Percentiles rank a stretch among this genome's conserved stretches.
These are phyloP conservation scores for Dioctria linearis DNA, from an alignment of 2,888 invertebrate genomes.

Conservation along the genomic window DNA sequence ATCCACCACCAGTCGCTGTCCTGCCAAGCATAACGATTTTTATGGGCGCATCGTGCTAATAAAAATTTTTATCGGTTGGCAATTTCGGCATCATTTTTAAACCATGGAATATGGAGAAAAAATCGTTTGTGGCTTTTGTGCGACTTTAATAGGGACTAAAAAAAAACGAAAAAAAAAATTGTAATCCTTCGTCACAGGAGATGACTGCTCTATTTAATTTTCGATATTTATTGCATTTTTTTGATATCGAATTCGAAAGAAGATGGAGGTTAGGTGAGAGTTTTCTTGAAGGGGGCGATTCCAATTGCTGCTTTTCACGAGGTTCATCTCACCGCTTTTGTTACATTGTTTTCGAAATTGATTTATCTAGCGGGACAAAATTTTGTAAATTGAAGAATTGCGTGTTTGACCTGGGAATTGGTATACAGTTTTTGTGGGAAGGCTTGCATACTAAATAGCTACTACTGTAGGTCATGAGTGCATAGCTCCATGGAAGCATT, in stretches of 20 bases:
- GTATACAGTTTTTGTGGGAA: background rate
- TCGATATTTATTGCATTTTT: background rate
- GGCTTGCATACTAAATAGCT: background rate
- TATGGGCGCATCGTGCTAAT: conserved; percentile 7
- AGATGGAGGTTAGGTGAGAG: no score
- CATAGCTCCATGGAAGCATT: no score
- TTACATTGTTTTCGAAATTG: background rate
- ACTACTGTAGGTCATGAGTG: no score
- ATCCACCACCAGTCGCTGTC: background rate
- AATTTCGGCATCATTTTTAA: background rate
- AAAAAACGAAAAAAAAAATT: background rate
- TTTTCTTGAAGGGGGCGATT: no score
- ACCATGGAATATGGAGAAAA: background rate
- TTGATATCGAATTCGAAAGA: background rate
- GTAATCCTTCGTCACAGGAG: background rate
- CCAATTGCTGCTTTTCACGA: no score
- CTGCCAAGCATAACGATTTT: background rate
- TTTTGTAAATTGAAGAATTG: background rate
- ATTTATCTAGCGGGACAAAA: background rate
- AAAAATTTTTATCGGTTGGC: conserved; percentile 45
- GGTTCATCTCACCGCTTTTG: background rate
- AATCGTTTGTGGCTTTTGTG: background rate
- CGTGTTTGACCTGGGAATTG: background rate
- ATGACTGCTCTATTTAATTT: background rate
- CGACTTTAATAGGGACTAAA: background rate